Conservation (phyloP, 2,797 vertebrate genomes). For the Luscinia luscinia region DNA sequence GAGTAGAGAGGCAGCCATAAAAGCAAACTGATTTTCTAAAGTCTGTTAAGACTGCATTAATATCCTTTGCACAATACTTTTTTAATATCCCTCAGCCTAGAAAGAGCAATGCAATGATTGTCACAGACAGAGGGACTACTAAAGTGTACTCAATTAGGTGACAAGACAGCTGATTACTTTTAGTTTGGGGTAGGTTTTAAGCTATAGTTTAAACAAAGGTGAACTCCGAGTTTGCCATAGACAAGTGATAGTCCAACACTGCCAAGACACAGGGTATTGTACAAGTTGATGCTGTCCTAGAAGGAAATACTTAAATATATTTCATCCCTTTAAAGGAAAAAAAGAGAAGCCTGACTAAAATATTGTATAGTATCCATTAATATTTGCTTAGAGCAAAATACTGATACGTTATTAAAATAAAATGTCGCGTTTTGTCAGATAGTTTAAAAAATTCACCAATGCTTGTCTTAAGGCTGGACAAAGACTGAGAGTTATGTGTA, state of each 20-base stretch:
- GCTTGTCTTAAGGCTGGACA: background rate
- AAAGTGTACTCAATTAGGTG: conserved; percentile 72
- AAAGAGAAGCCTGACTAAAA: background rate
- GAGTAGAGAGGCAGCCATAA: conserved; percentile 75
- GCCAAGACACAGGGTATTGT: background rate
- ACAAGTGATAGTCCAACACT: background rate
- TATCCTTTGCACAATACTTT: conserved; percentile 75
- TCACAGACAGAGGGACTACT: conserved; percentile 61
- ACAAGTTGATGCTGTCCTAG: background rate
- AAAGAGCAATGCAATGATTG: conserved; percentile 72
- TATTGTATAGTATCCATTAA: background rate
- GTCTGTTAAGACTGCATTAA: conserved; percentile 77
- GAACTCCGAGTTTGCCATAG: conserved; percentile 50
- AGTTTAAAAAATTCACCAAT: conserved; percentile 37
- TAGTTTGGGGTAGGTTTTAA: conserved; percentile 30
- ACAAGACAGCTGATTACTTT: conserved; percentile 44
- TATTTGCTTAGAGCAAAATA: conserved; percentile 38
- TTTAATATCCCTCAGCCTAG: conserved; percentile 75
- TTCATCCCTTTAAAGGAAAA: background rate
- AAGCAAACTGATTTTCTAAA: conserved; percentile 79
- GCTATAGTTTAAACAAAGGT: conserved; percentile 64
- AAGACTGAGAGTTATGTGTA: background rate
- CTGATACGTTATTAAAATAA: conserved; percentile 8
- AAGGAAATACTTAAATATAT: background rate
- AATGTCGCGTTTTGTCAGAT: background rate